A percentile compares a stretch with the other conserved stretches of the same genome.
These are phyloP conservation scores for Gallinago media DNA, from an alignment of 2,113 vertebrate species.

Conservation along the genomic window DNA sequence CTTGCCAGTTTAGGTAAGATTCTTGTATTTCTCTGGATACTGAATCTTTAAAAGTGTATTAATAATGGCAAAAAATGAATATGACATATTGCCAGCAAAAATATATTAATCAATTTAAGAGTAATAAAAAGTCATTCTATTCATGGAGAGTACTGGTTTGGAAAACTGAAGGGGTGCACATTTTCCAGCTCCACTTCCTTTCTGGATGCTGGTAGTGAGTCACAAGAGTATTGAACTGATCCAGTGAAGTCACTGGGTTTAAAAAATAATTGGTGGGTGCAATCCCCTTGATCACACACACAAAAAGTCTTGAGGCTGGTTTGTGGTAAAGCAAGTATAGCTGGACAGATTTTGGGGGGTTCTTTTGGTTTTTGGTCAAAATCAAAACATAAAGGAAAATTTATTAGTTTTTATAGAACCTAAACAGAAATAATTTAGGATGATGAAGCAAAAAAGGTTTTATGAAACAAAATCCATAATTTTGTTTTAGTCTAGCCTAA, in stretches of 20 bases:
- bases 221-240: neutral
- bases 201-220: neutral
- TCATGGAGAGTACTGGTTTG: neutral
- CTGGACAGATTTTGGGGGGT: neutral
- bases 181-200: neutral
- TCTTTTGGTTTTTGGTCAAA: neutral
- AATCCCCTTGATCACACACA: neutral
- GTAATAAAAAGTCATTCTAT: neutral
- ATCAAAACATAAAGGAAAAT: neutral
- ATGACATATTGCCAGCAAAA: neutral
- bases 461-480: neutral
- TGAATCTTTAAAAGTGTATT: neutral
- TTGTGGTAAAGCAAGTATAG: neutral
- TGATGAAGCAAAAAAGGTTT: neutral
- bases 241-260: neutral
- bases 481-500: neutral
- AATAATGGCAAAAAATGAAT: neutral
- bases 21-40: neutral
- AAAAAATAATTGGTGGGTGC: neutral
- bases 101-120: neutral
- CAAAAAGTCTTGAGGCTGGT: fast-evolving
- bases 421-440: neutral
- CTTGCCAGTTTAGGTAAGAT: neutral
- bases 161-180: neutral
- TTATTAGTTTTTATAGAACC: neutral